Percentiles rank a stretch among this genome's conserved stretches.
Evolutionary conservation across 2,113 vertebrate genomes (phyloP).

Genomic region (Panthera leo): DNA sequence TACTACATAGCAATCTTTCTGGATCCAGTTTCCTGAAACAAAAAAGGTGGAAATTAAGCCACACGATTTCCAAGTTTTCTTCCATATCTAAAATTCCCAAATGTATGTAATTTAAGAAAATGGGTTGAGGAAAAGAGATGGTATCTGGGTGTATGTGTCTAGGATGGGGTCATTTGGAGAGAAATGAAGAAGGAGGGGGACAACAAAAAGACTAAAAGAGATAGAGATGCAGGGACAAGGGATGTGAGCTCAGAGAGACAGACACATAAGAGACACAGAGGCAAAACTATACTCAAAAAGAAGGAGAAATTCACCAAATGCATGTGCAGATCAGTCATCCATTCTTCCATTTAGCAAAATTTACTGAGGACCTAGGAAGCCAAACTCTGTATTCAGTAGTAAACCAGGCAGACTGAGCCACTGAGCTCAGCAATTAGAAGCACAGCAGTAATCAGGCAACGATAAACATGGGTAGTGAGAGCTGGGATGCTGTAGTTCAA

Average conservation of each 20-base stretch:
- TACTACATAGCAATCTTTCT: neutral
- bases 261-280: neutral
- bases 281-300: neutral
- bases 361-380: neutral
- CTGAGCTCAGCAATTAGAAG: neutral
- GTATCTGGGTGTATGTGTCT: neutral
- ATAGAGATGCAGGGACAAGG: neutral
- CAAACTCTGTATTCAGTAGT: neutral
- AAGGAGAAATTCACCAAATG: neutral
- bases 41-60: neutral
- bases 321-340: neutral
- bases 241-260: neutral
- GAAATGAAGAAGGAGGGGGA: neutral
- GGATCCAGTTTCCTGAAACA: neutral
- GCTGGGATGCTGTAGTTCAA: neutral
- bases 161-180: neutral
- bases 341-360: neutral
- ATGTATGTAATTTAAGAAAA: neutral
- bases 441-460: neutral
- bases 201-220: neutral
- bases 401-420: neutral
- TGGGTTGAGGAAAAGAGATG: neutral
- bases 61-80: neutral
- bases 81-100: neutral
- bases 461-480: neutral